A percentile compares a stretch with the other conserved stretches of the same genome.
These are phyloP conservation scores for Tragopan temminckii DNA, from an alignment of 2,797 vertebrate species.

Conservation along the genomic window DNA sequence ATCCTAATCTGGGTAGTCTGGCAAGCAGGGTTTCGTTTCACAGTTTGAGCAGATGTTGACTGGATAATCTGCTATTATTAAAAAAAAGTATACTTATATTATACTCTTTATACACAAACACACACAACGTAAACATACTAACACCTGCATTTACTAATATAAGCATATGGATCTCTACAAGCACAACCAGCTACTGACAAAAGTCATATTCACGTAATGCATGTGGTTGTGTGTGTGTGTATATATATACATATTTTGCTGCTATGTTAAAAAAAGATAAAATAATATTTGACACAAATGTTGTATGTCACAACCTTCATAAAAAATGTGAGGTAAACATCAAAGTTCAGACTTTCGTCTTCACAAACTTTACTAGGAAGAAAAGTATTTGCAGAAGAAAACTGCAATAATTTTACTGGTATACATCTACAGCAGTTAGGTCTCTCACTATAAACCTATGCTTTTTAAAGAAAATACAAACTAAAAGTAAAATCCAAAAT, in stretches of 20 bases:
- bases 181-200: slow-evolving; percentile 63
- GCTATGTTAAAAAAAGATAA: background rate
- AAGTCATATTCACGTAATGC: slow-evolving; percentile 42
- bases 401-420: background rate
- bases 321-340: slow-evolving; percentile 12
- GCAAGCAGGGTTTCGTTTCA: slow-evolving; percentile 82
- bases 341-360: background rate
- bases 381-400: slow-evolving; percentile 27
- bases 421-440: background rate
- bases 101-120: slow-evolving; percentile 74
- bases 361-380: background rate
- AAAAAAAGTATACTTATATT: slow-evolving; percentile 71
- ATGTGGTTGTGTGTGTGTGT: slow-evolving; percentile 65
- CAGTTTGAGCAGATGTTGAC: slow-evolving; percentile 80
- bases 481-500: slow-evolving; percentile 15
- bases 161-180: slow-evolving; percentile 55
- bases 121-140: slow-evolving; percentile 68
- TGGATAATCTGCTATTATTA: slow-evolving; percentile 76
- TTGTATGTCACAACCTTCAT: slow-evolving; percentile 31
- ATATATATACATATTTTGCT: slow-evolving; percentile 24
- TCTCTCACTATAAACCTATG: background rate
- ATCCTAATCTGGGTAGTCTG: slow-evolving; percentile 86
- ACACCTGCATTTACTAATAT: slow-evolving; percentile 49
- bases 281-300: background rate
- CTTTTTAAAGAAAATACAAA: slow-evolving; percentile 14